Evolutionary conservation across 2,888 invertebrate species (phyloP), one percentile per base, ranked within the genome.

Genomic region (Caenorhabditis doughertyi): DNA sequence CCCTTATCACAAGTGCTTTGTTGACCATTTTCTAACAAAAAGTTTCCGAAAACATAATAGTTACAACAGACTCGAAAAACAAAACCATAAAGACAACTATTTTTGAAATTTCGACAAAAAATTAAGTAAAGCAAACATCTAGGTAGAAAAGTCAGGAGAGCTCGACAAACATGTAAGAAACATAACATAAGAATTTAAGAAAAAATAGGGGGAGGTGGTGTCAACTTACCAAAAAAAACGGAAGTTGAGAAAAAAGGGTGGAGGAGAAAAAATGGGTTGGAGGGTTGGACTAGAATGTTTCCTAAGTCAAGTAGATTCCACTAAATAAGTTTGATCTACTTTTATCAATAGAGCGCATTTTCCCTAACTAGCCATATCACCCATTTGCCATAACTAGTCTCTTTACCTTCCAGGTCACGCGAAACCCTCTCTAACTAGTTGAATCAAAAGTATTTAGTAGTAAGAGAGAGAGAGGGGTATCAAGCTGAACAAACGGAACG

Each of bases 401-500:
- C n/a, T n/a, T 51, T 29, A 65, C n/a, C 11, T 29, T 32, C 35
- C 3, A 23, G 9, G 27, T 23, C n/a, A 42, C 23, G 51, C 39
- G 32, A 39, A 35, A 49, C 23, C n/a, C 44, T 32, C 27, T 25
- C 47, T 47, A 73, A 53, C 55, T 44, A 64, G 73, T 56, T 56
- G 55, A 56, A 73, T 73, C 55, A 64, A 73, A 64, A 73, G 62
- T 39, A n/a, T n/a, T n/a, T n/a, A n/a, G n/a, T n/a, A n/a, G n/a
- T n/a, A n/a, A n/a, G n/a, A n/a, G n/a, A n/a, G n/a, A n/a, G n/a
- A n/a, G n/a, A 16, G 39, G 9, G 27, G 44, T 55, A 73, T 73
- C 64, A 73, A 73, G 72, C 72, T 73, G 72, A 73, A 53, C 73
- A 73, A 73, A 73, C 73, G 73, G 64, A 73, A 64, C 55, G 62